A percentile compares a stretch with the other conserved stretches of the same genome.
These are phyloP conservation scores for Mesopsocus fuscifrons DNA, from an alignment of 2,888 invertebrate genomes.

Conservation along the genomic window DNA sequence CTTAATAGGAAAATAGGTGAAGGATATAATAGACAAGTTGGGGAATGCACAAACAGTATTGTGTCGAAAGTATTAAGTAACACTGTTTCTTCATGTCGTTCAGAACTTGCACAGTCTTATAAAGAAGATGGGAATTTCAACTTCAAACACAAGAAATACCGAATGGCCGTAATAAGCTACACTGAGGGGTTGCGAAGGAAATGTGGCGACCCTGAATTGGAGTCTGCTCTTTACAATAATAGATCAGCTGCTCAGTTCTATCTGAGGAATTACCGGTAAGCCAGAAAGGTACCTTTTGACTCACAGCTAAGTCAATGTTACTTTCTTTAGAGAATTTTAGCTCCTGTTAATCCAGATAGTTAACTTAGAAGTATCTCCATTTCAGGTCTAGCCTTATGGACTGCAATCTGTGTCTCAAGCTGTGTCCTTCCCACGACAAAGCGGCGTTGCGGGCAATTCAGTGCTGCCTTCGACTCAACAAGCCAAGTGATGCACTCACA, in stretches of 20 bases:
- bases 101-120: slow-evolving; percentile 68
- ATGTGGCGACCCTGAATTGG: slow-evolving; percentile 47
- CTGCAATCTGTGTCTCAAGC: not conserved
- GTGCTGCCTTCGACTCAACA: not conserved
- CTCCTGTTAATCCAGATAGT: too few species aligned
- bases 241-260: slow-evolving; percentile 77
- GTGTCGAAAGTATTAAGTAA: too few species aligned
- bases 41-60: too few species aligned
- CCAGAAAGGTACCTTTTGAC: slow-evolving; percentile 22
- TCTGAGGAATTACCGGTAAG: slow-evolving; percentile 54
- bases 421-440: not conserved
- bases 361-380: too few species aligned
- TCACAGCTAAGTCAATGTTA: too few species aligned
- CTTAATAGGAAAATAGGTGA: too few species aligned
- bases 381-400: not conserved
- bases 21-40: too few species aligned
- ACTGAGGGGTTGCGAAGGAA: slow-evolving; percentile 73
- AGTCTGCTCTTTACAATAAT: slow-evolving; percentile 76
- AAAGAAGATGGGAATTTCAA: slow-evolving; percentile 95
- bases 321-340: too few species aligned
- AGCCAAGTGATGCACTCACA: not conserved
- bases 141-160: slow-evolving; percentile 84
- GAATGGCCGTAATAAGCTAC: slow-evolving; percentile 69
- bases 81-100: too few species aligned
- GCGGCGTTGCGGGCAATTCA: not conserved